Evolutionary conservation across 2,113 vertebrate species (phyloP).

Genomic region (Anser cygnoides): DNA sequence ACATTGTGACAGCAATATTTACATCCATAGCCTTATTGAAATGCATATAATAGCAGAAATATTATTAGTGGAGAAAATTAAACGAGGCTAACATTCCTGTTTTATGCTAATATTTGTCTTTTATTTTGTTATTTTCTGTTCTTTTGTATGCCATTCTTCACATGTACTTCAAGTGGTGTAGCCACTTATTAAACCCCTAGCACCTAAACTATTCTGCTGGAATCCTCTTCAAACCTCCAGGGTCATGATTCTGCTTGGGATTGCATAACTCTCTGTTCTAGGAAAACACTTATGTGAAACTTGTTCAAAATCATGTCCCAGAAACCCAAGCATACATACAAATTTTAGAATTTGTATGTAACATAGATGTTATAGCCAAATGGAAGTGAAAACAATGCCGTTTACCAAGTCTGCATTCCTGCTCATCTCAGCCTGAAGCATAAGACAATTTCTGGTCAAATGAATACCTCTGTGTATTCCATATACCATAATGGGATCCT

Average conservation of each 20-base stretch:
- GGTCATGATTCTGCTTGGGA: neutral
- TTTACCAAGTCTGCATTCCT: neutral
- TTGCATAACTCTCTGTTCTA: neutral
- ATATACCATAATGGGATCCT: neutral
- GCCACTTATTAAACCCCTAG: neutral
- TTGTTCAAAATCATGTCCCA: neutral
- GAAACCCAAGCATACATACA: neutral
- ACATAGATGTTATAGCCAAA: neutral
- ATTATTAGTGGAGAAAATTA: neutral
- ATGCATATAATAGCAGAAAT: neutral
- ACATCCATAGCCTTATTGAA: neutral
- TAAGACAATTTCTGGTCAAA: neutral
- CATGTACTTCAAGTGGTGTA: neutral
- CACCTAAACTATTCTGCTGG: neutral
- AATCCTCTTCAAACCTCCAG: neutral
- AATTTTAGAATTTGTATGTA: neutral
- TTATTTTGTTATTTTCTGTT: neutral
- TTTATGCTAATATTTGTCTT: neutral
- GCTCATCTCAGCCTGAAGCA: neutral
- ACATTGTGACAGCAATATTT: neutral
- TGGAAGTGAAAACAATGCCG: neutral
- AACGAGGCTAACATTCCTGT: neutral
- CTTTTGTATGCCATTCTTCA: rapidly evolving
- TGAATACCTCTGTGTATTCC: neutral
- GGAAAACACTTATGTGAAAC: neutral